Conservation (phyloP, 1,140 invertebrate species). For the Polypedilum pembai region DNA sequence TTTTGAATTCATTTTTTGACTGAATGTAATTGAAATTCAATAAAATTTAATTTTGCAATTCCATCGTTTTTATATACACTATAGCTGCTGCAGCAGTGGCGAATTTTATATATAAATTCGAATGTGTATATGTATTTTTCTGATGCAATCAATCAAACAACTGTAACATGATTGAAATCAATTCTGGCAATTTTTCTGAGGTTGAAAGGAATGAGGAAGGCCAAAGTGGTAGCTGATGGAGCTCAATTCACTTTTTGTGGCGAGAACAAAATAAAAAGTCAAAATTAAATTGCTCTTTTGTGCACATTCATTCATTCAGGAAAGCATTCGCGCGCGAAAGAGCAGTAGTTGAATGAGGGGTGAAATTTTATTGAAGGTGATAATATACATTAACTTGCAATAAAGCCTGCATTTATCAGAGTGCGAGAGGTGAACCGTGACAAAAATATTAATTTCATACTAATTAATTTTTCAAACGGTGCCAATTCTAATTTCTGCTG, state of each 20-base stretch:
- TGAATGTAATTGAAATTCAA: slow-evolving; percentile 28
- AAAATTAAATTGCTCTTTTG: too few species aligned
- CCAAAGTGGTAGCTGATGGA: background rate
- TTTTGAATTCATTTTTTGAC: background rate
- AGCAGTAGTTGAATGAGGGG: background rate
- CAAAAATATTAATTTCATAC: slow-evolving; percentile 19
- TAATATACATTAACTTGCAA: background rate
- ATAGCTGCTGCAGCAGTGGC: background rate
- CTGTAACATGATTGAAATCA: slow-evolving; percentile 26
- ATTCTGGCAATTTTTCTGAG: background rate
- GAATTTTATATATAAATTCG: too few species aligned
- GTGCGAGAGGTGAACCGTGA: background rate
- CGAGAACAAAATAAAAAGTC: too few species aligned
- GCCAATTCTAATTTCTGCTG: slow-evolving; percentile 5
- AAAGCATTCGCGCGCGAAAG: background rate
- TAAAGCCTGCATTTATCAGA: background rate
- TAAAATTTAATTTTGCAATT: slow-evolving; percentile 27
- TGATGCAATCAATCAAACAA: slow-evolving; percentile 21
- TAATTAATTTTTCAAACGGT: slow-evolving; percentile 10
- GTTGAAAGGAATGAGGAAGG: background rate
- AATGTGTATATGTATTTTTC: background rate
- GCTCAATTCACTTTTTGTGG: too few species aligned
- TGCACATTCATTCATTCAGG: too few species aligned
- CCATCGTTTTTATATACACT: background rate
- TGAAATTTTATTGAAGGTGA: background rate